Evolutionary conservation across 2,888 invertebrate genomes (phyloP), one percentile per base, ranked within the genome.

Genomic region (Nymphalis polychloros): DNA sequence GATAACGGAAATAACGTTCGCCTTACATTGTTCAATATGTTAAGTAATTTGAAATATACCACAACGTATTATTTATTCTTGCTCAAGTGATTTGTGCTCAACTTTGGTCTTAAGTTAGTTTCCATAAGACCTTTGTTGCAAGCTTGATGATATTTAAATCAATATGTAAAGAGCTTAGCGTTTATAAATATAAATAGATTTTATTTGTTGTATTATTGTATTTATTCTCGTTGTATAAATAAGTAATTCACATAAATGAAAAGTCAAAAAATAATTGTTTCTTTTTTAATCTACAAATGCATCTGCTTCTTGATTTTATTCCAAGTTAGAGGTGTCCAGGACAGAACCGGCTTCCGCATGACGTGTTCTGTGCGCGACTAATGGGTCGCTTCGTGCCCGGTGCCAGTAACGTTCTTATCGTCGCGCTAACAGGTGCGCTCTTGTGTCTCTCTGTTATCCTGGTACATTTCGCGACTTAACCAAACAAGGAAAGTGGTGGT

Each of bases 291-390:
- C 59, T 27, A 67, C 70, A 63, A 71, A 59, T 70, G 68, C 72
- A 73, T 66, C 67, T 69, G 70, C 66, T 60, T 31, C 63, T 67
- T 83, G 84, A 82, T 82, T 85, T 89, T 88, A 86, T 86, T 86
- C 83, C 82, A 82, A 87, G 84, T 79, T 81, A 81, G 76, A 80
- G 82, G 77, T 83, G 82, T 81, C 80, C 84, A 78, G 81, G 83
- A 68, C 80, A 84, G 84, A 90, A 92, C 91, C 91, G 90, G 92
- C 92, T 92, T 87, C 89, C 86, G 89, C 81, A 79, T 91, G 90
- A 90, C 91, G 90, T 89, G 87, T 86, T 83, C 83, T 75, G 79
- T 75, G 81, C 80, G 84, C 84, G 86, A 85, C 89, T 88, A 87
- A 88, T 88, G 85, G 83, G 86, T 78, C 82, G 81, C 79, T 77